Evolutionary conservation across 1,140 invertebrate species (phyloP).

Genomic region (Lordiphosa collinella): DNA sequence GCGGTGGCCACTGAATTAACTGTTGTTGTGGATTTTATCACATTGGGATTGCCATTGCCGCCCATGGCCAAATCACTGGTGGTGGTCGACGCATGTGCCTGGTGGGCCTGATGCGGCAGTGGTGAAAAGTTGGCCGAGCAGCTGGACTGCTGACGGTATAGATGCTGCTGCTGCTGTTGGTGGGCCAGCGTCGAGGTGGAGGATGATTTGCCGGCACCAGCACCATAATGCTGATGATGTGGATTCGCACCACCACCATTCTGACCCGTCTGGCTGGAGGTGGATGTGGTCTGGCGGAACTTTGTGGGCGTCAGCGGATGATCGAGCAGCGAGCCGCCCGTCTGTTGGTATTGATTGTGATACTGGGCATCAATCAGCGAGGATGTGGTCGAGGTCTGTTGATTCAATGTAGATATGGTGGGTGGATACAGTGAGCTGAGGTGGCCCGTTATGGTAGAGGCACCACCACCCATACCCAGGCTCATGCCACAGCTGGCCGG

Average conservation of each 20-base stretch:
- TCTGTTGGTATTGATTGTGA: constrained; percentile 78
- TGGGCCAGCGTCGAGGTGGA: constrained; percentile 56
- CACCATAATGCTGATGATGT: constrained; percentile 19
- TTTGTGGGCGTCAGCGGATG: constrained; percentile 77
- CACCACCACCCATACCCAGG: constrained; percentile 32
- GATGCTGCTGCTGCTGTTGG: constrained; percentile 30
- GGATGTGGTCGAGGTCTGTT: constrained; percentile 77
- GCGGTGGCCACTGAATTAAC: constrained; percentile 77
- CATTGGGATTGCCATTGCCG: constrained; percentile 68
- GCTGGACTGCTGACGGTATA: constrained; percentile 75
- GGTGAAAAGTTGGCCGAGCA: constrained; percentile 77
- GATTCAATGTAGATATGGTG: constrained; percentile 74
- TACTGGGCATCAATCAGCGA: constrained; percentile 75
- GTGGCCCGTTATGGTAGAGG: constrained; percentile 68
- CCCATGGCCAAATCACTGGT: constrained; percentile 69
- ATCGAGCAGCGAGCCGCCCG: constrained; percentile 71
- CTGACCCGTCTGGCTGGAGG: constrained; percentile 67
- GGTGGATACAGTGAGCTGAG: constrained; percentile 73
- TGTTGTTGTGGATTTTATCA: constrained; percentile 78
- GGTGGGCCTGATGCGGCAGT: constrained; percentile 70
- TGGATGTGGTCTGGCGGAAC: constrained; percentile 71
- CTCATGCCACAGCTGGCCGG: constrained; percentile 22
- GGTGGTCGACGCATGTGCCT: constrained; percentile 74
- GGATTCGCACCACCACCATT: constrained; percentile 30
- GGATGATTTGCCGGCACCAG: constrained; percentile 26